Conservation (phyloP, 2,797 vertebrate genomes). For the Poecilia wingei region DNA sequence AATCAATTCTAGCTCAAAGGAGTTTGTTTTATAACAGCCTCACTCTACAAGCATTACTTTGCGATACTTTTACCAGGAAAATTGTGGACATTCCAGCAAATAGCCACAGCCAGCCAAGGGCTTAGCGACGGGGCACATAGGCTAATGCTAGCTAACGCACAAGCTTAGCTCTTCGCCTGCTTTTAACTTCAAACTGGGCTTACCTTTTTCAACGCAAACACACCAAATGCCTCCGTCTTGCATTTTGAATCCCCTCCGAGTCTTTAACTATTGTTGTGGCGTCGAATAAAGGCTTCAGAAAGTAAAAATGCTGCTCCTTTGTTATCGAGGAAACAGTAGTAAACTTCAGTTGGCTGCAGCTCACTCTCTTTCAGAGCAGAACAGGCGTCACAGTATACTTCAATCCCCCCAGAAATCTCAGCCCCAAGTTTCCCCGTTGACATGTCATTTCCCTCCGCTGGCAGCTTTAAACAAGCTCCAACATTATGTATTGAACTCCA, state of each 20-base stretch:
- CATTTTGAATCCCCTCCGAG: constrained; percentile 16
- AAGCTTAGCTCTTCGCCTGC: constrained; percentile 34
- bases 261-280: constrained; percentile 1
- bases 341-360: constrained; percentile 60
- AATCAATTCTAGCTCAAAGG: too few relatives aligned
- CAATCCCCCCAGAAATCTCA: constrained; percentile 19
- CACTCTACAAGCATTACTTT: background rate
- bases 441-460: constrained; percentile 63
- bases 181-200: constrained; percentile 29
- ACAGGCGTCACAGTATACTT: constrained; percentile 19
- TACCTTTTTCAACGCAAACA: constrained; percentile 58
- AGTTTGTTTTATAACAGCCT: too few relatives aligned
- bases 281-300: constrained; percentile 50
- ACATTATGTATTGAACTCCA: background rate
- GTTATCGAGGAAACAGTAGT: constrained; percentile 56
- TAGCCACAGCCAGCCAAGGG: constrained; percentile 44
- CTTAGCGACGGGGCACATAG: constrained; percentile 42
- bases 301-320: constrained; percentile 26
- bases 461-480: constrained; percentile 13
- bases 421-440: constrained; percentile 35
- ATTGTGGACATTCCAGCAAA: constrained; percentile 45
- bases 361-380: constrained; percentile 32
- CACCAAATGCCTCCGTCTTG: background rate
- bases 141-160: constrained; percentile 70
- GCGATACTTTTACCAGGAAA: constrained; percentile 2